Conservation (phyloP, 1,140 invertebrate species). For the Drosophila pruinosa region DNA sequence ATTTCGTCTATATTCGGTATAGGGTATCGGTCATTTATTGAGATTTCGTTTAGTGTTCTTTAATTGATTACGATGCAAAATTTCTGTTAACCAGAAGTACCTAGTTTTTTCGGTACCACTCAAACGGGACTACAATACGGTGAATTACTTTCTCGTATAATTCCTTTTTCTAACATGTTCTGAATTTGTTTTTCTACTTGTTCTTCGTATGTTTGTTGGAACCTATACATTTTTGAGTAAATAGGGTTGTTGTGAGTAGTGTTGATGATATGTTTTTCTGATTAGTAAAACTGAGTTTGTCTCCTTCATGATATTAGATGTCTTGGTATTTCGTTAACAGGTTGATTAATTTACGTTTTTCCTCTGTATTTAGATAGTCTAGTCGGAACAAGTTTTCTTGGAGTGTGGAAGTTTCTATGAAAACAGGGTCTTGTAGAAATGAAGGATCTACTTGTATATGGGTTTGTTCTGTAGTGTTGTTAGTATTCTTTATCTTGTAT, state of each 20-base stretch:
- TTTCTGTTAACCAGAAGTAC: too few species aligned
- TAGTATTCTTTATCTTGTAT: not conserved
- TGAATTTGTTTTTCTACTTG: slow-evolving; percentile 1
- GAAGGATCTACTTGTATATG: not conserved
- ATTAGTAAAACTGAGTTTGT: not conserved
- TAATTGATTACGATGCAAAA: not conserved
- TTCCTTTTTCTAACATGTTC: not conserved
- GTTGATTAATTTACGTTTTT: not conserved
- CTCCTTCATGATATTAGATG: not conserved
- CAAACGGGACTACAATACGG: slow-evolving; percentile 53
- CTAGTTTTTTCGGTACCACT: too few species aligned
- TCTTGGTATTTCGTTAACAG: not conserved
- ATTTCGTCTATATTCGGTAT: slow-evolving; percentile 84
- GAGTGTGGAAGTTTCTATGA: not conserved
- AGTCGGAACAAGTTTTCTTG: not conserved
- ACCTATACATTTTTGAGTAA: not conserved
- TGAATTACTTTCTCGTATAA: slow-evolving; percentile 1
- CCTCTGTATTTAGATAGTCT: not conserved
- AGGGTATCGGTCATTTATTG: slow-evolving; percentile 82
- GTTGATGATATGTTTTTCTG: not conserved
- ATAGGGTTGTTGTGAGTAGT: not conserved
- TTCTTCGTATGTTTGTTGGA: not conserved
- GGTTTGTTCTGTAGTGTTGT: not conserved
- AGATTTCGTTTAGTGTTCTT: not conserved
- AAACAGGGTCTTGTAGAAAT: not conserved